Evolutionary conservation across 1,140 invertebrate species (phyloP), one percentile per base, ranked within the genome.

Genomic region (Heterodera schachtii): DNA sequence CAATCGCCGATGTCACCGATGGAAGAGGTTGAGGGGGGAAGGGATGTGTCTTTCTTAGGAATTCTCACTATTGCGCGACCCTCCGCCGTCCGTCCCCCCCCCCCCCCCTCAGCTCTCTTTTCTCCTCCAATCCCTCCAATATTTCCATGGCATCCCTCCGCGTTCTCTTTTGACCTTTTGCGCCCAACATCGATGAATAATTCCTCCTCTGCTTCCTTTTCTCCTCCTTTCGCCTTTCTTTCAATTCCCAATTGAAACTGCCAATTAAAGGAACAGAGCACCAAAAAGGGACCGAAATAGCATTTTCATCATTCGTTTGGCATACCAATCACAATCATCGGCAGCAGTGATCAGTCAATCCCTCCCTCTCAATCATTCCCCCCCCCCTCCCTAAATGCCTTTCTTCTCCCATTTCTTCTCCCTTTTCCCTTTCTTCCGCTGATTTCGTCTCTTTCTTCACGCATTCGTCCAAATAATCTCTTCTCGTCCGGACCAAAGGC

Each of bases 131-230:
- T 69, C 67, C n/a, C n/a, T 41, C 2, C 69, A 46, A 71, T 11
- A 71, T n/a, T 9, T 71, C 41, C 57, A 19, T 71, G 8, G n/a
- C 44, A n/a, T 71, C 13, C 69, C 19, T 71, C 21, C 44, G n/a
- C 11, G 21, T 46, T 31, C 8, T 46, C 69, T 71, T 71, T 71
- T 71, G 69, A 71, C 69, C 69, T 71, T 71, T 71, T 46, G 69
- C 69, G 69, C 69, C 31, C 21, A 11, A 8, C 69, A 46, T 11
- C 69, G 21, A 71, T 71, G 41, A 71, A 71, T 71, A 71, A 71
- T 71, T 71, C 69, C 21, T 46, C 41, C 3, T 71, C 19, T 13
- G 4, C 19, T 46, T 21, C 41, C 9, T 31, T 16, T 13, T 19
- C 31, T 16, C 16, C 69, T 31, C 19, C 19, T 6, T 31, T 71